Conservation (phyloP, 2,888 invertebrate genomes). For the Conomelus anceps region DNA sequence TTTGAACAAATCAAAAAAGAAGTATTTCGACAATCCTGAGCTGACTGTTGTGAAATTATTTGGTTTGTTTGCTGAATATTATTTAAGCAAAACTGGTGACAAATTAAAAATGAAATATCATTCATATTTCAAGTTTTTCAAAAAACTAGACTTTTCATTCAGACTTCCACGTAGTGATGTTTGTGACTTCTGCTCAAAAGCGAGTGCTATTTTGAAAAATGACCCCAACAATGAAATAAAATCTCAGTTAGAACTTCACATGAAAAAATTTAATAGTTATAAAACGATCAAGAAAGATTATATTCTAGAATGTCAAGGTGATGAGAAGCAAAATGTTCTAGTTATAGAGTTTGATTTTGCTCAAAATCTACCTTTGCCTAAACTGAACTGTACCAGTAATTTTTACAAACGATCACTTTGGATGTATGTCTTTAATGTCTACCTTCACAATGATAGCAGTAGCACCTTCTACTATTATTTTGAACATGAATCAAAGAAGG, state of each 20-base stretch:
- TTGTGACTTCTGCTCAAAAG: not conserved
- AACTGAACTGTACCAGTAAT: not conserved
- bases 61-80: not conserved
- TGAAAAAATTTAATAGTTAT: not conserved
- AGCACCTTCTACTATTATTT: not conserved
- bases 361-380: not conserved
- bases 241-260: not conserved
- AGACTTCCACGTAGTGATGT: not conserved
- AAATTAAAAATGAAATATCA: constrained; percentile 3
- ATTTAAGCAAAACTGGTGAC: not conserved
- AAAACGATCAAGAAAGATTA: not conserved
- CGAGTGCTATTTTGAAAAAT: not conserved
- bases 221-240: not conserved
- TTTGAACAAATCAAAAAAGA: not conserved
- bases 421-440: not conserved
- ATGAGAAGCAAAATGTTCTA: not conserved
- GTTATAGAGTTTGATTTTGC: not conserved
- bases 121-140: not conserved
- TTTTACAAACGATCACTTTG: not conserved
- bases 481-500: not conserved
- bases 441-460: not conserved
- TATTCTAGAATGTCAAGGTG: not conserved
- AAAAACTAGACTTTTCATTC: not conserved
- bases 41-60: not conserved
- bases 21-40: not conserved